Percentiles rank a stretch among this genome's conserved stretches.
Evolutionary conservation across 2,888 invertebrate genomes (phyloP).

Genomic region (Drosophila acutilabella): DNA sequence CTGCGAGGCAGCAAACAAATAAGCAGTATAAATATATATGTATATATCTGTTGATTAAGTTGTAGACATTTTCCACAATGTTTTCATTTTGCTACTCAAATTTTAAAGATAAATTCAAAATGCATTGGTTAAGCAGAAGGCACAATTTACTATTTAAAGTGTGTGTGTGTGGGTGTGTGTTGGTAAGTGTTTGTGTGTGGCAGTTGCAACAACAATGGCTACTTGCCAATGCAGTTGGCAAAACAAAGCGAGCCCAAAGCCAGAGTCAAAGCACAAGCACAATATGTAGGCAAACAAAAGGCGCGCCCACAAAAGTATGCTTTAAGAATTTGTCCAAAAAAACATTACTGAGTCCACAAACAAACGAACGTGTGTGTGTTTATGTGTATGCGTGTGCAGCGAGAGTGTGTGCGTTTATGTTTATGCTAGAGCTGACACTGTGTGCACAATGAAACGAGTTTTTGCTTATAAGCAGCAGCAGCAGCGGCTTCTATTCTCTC

Average conservation of each 20-base stretch:
- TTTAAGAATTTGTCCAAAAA: constrained; percentile 65
- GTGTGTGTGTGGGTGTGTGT: background rate
- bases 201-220: constrained; percentile 61
- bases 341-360: constrained; percentile 11
- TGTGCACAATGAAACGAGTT: constrained; percentile 49
- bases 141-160: constrained; percentile 73
- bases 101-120: constrained; percentile 35
- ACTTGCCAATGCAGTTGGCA: constrained; percentile 68
- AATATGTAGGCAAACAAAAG: constrained; percentile 59
- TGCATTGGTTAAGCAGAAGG: constrained; percentile 11
- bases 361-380: constrained; percentile 1
- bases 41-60: constrained; percentile 64
- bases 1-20: constrained; percentile 55
- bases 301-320: constrained; percentile 66
- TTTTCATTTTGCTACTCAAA: constrained; percentile 28
- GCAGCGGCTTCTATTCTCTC: constrained; percentile 5
- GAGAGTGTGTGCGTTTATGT: constrained; percentile 15
- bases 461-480: constrained; percentile 26
- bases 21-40: constrained; percentile 3
- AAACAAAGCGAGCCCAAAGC: constrained; percentile 61
- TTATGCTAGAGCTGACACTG: constrained; percentile 43
- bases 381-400: background rate
- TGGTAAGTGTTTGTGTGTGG: background rate
- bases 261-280: constrained; percentile 44
- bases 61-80: constrained; percentile 60